These are phyloP conservation scores for Huso huso DNA, from an alignment of 2,797 vertebrate genomes.

Conservation along the genomic window DNA sequence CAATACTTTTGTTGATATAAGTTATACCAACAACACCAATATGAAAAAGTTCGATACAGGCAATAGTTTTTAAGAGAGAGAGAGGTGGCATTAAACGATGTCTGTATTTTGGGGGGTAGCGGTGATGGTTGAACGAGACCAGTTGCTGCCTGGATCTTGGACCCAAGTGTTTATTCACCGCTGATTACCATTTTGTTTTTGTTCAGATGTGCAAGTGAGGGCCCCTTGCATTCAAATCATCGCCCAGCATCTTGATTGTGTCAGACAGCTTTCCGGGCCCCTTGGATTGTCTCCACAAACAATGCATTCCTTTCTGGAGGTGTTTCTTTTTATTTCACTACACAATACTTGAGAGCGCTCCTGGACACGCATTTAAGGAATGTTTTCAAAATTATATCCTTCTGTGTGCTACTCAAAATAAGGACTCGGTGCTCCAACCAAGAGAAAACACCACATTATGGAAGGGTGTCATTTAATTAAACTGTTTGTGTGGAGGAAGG, in stretches of 20 bases:
- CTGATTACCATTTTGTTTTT: slow-evolving; percentile 75
- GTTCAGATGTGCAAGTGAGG: slow-evolving; percentile 59
- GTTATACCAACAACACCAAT: slow-evolving; percentile 11
- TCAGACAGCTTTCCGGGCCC: slow-evolving; percentile 78
- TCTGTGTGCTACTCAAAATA: slow-evolving; percentile 63
- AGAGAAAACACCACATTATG: slow-evolving; percentile 51
- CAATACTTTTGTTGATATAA: neutral
- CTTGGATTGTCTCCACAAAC: slow-evolving; percentile 61
- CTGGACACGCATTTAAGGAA: slow-evolving; percentile 71
- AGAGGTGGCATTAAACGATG: slow-evolving; percentile 11
- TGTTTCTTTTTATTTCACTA: slow-evolving; percentile 73
- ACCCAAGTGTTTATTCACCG: slow-evolving; percentile 51
- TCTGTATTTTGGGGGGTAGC: neutral
- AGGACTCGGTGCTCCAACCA: slow-evolving; percentile 41
- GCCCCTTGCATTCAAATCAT: slow-evolving; percentile 79
- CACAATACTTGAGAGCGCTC: slow-evolving; percentile 71
- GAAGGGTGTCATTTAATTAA: slow-evolving; percentile 41
- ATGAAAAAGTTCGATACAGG: slow-evolving; percentile 13
- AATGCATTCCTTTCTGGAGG: slow-evolving; percentile 76
- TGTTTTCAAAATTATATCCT: slow-evolving; percentile 89
- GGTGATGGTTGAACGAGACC: slow-evolving; percentile 3
- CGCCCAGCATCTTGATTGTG: slow-evolving; percentile 69
- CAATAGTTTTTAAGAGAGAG: slow-evolving; percentile 5
- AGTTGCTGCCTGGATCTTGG: slow-evolving; percentile 24
- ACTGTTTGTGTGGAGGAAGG: slow-evolving; percentile 1